These are phyloP conservation scores for Crocuta crocuta DNA, from an alignment of 2,113 vertebrate genomes.

Conservation along the genomic window DNA sequence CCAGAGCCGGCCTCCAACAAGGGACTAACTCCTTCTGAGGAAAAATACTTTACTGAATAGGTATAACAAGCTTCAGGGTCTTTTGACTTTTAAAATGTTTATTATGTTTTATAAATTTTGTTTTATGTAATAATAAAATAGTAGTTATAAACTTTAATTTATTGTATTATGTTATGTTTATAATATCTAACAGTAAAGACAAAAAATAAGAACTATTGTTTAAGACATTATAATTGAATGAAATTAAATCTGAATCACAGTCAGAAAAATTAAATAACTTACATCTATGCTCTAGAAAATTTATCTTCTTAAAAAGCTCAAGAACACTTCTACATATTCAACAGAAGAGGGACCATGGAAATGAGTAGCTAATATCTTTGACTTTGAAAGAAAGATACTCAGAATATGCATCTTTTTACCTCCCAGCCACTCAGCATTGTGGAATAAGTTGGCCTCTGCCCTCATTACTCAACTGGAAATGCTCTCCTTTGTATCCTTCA, in stretches of 20 bases:
- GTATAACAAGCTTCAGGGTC: not conserved
- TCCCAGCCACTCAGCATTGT: not conserved
- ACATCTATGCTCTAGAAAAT: not conserved
- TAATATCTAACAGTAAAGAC: not conserved
- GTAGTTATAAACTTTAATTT: not conserved
- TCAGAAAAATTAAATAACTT: slow-evolving; percentile 16
- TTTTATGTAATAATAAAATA: not conserved
- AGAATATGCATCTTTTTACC: not conserved
- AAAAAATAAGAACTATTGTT: not conserved
- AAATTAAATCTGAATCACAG: not conserved
- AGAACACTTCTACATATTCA: not conserved
- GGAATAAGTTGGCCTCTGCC: not conserved
- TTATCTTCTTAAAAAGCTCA: not conserved
- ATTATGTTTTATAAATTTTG: not conserved
- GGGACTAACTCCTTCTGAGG: not conserved
- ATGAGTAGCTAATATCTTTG: not conserved
- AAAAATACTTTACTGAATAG: not conserved
- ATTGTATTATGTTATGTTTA: not conserved
- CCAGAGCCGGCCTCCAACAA: too few species aligned
- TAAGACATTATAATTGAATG: not conserved
- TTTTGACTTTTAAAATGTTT: not conserved
- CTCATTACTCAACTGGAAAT: not conserved
- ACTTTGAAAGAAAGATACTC: not conserved
- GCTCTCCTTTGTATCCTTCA: not conserved
- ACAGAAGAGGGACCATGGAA: not conserved